A percentile compares a stretch with the other conserved stretches of the same genome.
These are phyloP conservation scores for Acanthococcus lagerstroemiae DNA, from an alignment of 2,888 invertebrate genomes.

Conservation along the genomic window DNA sequence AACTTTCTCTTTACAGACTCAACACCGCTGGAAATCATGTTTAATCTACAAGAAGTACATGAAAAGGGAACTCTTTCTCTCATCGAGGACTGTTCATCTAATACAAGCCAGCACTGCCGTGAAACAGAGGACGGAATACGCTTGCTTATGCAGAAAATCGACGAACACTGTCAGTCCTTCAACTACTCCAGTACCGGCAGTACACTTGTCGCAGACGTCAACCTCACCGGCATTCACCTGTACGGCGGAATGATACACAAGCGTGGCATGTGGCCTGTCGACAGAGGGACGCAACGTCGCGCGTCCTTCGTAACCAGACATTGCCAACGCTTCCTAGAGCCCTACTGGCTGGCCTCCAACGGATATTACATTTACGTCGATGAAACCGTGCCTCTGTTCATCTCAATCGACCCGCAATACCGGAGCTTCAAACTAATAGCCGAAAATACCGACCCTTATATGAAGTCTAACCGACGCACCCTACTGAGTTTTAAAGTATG, in stretches of 20 bases:
- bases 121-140: no score
- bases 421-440: slow-evolving; percentile 1
- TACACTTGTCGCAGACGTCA: background rate
- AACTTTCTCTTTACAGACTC: no score
- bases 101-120: no score
- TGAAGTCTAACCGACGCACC: slow-evolving; percentile 38
- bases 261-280: slow-evolving; percentile 55
- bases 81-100: no score
- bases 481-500: slow-evolving; percentile 54
- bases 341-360: slow-evolving; percentile 63
- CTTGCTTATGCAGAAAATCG: no score
- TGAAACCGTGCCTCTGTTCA: slow-evolving; percentile 55
- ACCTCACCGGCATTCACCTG: slow-evolving; percentile 38
- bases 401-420: slow-evolving; percentile 42
- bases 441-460: slow-evolving; percentile 37
- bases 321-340: slow-evolving; percentile 51
- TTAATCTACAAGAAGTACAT: no score
- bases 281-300: slow-evolving; percentile 48
- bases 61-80: no score
- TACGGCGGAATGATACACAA: slow-evolving; percentile 56
- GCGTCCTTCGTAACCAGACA: slow-evolving; percentile 52
- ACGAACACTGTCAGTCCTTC: background rate
- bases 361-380: slow-evolving; percentile 58
- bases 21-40: no score
- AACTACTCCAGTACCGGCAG: background rate